Evolutionary conservation across 2,113 vertebrate genomes (phyloP).

Genomic region (Corythaeola cristata): DNA sequence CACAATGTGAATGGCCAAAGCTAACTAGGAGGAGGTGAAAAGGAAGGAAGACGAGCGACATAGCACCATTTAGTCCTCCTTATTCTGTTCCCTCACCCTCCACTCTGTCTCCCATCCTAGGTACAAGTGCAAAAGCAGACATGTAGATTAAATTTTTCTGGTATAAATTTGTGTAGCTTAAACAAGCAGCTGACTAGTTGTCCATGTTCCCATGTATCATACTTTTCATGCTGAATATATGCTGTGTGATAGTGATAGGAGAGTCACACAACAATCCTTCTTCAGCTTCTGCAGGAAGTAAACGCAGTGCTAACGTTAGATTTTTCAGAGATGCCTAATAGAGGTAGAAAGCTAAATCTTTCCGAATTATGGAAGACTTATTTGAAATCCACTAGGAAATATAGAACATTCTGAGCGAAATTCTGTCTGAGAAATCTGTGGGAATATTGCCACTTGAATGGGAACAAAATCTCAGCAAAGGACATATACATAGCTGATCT

Average conservation of each 20-base stretch:
- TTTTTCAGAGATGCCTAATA: background rate
- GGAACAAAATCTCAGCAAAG: background rate
- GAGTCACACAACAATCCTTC: background rate
- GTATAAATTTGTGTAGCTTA: background rate
- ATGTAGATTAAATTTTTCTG: background rate
- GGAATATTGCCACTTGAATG: background rate
- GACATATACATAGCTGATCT: background rate
- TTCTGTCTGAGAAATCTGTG: background rate
- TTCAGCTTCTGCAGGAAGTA: background rate
- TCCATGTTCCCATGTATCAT: background rate
- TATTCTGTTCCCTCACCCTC: background rate
- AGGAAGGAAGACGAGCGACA: background rate
- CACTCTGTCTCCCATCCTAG: background rate
- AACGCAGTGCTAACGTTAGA: background rate
- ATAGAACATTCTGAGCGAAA: background rate
- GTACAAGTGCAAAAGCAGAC: background rate
- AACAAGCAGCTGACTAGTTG: background rate
- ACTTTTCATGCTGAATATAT: background rate
- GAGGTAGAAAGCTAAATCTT: background rate
- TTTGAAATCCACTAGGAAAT: background rate
- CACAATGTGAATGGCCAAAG: background rate
- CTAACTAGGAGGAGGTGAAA: background rate
- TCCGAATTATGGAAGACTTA: background rate
- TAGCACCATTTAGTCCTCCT: background rate
- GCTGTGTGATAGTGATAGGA: background rate